Percentiles rank a stretch among this genome's conserved stretches.
Evolutionary conservation across 2,888 invertebrate species (phyloP).

Genomic region (Cheilosia pagana): DNA sequence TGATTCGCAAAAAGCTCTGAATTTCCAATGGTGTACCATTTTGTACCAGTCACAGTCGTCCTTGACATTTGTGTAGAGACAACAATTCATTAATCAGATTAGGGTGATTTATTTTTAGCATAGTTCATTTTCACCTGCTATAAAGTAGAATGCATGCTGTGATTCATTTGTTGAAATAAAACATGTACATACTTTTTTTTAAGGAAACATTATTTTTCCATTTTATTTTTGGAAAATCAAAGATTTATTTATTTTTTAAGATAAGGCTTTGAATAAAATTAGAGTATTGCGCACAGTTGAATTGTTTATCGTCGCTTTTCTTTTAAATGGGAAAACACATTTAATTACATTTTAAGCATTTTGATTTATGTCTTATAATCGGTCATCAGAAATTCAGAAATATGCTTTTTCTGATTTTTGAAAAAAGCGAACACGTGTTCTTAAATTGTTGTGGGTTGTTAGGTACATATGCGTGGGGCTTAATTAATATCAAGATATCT

Average conservation of each 20-base stretch:
- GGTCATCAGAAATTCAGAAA: not conserved
- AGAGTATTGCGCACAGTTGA: constrained; percentile 35
- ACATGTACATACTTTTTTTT: constrained; percentile 27
- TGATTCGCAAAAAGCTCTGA: too few species aligned
- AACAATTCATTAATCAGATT: constrained; percentile 61
- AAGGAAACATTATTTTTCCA: constrained; percentile 32
- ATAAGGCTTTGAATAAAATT: not conserved
- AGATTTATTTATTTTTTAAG: constrained; percentile 42
- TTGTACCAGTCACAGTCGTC: constrained; percentile 25
- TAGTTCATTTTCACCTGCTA: constrained; percentile 64
- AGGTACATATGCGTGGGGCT: too few species aligned
- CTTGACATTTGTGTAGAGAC: constrained; percentile 68
- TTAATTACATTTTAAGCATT: constrained; percentile 3
- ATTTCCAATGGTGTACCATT: not conserved
- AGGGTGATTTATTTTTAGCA: constrained; percentile 57
- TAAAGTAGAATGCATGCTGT: constrained; percentile 39
- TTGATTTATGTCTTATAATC: constrained; percentile 12
- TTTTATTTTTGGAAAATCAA: constrained; percentile 54
- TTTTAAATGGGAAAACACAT: not conserved
- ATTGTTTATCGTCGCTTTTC: constrained; percentile 20
- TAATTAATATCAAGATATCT: too few species aligned
- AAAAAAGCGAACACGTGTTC: not conserved
- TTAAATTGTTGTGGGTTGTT: not conserved
- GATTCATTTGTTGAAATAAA: constrained; percentile 57
- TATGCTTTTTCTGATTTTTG: not conserved